Evolutionary conservation across 1,140 invertebrate genomes (phyloP), one percentile per base, ranked within the genome.

Genomic region (Epicauta chinensis): DNA sequence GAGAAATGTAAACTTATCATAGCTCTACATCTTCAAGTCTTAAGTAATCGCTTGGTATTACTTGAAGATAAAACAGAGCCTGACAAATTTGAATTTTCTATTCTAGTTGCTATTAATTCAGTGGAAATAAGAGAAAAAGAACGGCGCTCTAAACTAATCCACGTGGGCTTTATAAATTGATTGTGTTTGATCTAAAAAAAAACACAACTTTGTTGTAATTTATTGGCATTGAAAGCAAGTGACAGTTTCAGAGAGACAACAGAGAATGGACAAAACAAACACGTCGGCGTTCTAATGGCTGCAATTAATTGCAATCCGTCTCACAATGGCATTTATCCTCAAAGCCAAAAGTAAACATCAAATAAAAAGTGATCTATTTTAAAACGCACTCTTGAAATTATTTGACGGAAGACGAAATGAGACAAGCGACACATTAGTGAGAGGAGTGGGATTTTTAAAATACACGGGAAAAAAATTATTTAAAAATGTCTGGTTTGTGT

Each of bases 401-500:
- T 51, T 51, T 51, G 41, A 51, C 14, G 38, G 38, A 39, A 49
- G 37, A 40, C 35, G 38, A 49, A 38, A 49, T 38, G 46, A 49
- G 32, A 40, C 36, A 39, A 10, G 32, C n/a, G n/a, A n/a, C n/a
- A n/a, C n/a, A n/a, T n/a, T n/a, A n/a, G n/a, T n/a, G 2, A 34
- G 10, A 34, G 32, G 11, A 34, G 3, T 7, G 32, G 10, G 32
- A 34, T 34, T 3, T 34, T 10, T 34, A 36, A 1, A 12, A 13
- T 36, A 2, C 4, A 15, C n/a, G 35, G 10, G 0, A 36, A 10
- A 15, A 36, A 15, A 37, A 29, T 34, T 12, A 12, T 34, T 34
- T 11, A 34, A 34, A 11, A 34, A n/a, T 34, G 32, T 52, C 55
- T 56, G 55, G 50, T 56, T 56, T 52, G 16, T 49, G 50, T 56